Evolutionary conservation across 2,888 invertebrate species (phyloP), one percentile per base, ranked within the genome.

Genomic region (Branchipolynoe longqiensis): DNA sequence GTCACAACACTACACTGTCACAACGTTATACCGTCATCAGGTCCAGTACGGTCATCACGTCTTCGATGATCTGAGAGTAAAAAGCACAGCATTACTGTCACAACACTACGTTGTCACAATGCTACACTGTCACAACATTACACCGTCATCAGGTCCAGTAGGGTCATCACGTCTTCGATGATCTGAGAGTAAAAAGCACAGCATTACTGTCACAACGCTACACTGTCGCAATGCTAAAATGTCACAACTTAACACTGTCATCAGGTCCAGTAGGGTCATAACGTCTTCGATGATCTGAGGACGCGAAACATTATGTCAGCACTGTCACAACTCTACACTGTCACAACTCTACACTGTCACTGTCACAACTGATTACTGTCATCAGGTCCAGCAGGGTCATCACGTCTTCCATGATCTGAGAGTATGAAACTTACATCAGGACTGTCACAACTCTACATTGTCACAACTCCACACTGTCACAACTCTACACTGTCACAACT

Each of bases 221-320:
- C 18, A 12, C 18, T 48, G 48, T 48, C 48, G 8, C 48, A 48
- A 48, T 12, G 8, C 18, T 18, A 48, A 48, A 48, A 48, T 8
- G 48, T 48, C 48, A 12, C 8, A 48, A 8, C 8, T 8, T 48
- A 12, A 95, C 48, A 95, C 95, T 91, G 95, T 94, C 64, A 95
- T 91, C 0, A 94, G 94, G 90, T 95, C 95, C 54, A 94, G 90
- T 38, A 95, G 90, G 0, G 94, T 94, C 86, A 95, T 90, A 1
- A 95, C 94, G 62, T 95, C 95, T 89, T 95, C 95, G 54, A 95
- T 90, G 33, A 95, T 90, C 94, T 95, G 94, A 0, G 18, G 18
- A n/a, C n/a, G n/a, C n/a, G n/a, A n/a, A n/a, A n/a, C n/a, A n/a
- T n/a, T n/a, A n/a, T 18, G n/a, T n/a, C 48, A 48, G 8, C 18